A percentile compares a stretch with the other conserved stretches of the same genome.
Conservation (phyloP, 2,888 invertebrate species). For the Spodoptera picta region DNA sequence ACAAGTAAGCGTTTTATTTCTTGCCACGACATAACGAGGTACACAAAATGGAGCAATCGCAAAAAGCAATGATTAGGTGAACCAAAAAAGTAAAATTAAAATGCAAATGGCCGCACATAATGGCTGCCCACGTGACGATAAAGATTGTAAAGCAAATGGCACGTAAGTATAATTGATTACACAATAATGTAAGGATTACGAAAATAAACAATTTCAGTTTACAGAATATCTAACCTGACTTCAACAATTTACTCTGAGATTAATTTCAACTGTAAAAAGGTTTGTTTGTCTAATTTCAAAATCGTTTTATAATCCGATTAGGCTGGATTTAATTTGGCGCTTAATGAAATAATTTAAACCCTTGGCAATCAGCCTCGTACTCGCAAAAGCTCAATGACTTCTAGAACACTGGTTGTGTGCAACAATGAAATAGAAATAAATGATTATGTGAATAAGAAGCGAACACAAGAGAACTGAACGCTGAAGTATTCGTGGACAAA, state of each 20-base stretch:
- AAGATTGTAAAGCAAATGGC: neutral
- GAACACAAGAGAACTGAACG: slow-evolving; percentile 16
- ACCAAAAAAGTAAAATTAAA: neutral
- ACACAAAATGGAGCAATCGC: neutral
- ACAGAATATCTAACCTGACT: slow-evolving; percentile 1
- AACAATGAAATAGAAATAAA: slow-evolving; percentile 12
- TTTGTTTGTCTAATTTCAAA: slow-evolving; percentile 36
- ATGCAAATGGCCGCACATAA: neutral
- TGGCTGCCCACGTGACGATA: neutral
- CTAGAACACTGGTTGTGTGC: slow-evolving; percentile 7
- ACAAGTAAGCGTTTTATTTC: too few relatives aligned
- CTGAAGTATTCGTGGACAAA: slow-evolving; percentile 35
- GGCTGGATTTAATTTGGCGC: slow-evolving; percentile 18
- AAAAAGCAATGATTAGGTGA: neutral
- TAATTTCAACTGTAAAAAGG: slow-evolving; percentile 28
- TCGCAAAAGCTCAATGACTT: slow-evolving; percentile 21
- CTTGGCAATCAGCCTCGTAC: slow-evolving; percentile 21
- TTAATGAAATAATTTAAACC: slow-evolving; percentile 28
- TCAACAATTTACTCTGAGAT: slow-evolving; percentile 17
- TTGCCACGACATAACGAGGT: too few relatives aligned
- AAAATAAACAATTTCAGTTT: slow-evolving; percentile 9
- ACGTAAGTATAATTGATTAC: neutral
- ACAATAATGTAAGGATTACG: neutral
- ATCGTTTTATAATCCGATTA: slow-evolving; percentile 45
- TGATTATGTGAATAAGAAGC: slow-evolving; percentile 39